Evolutionary conservation across 2,888 invertebrate genomes (phyloP), one percentile per base, ranked within the genome.

Genomic region (Macrosiphum euphorbiae): DNA sequence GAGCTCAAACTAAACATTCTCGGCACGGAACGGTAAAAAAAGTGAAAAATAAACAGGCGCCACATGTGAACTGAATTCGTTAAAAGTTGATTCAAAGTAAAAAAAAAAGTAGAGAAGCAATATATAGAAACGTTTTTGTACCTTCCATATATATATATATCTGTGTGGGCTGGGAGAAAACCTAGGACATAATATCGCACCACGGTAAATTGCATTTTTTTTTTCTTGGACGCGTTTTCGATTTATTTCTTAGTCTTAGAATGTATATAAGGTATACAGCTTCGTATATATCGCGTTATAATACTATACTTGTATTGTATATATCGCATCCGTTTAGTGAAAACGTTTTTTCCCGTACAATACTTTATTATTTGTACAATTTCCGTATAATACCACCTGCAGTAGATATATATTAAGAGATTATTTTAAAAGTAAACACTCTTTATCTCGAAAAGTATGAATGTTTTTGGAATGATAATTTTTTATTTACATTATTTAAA

Each of bases 51-150:
- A 92, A 88, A 88, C 88, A 92, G 88, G 88, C 92, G 52, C 88
- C 92, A 88, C 78, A n/a, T 88, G 92, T 88, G 92, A 92, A 88
- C 88, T 92, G 88, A 88, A 92, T 92, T 92, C 55, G 88, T 92
- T 78, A 55, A 88, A 92, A 92, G 88, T 92, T 52, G 52, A 92
- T 88, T 78, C n/a, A 41, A 55, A 67, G 50, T 41, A 35, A 61
- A 61, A 88, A 58, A 58, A 44, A 47, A 78, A 67, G 47, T 20
- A 50, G 44, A 87, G 50, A 55, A 88, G 44, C 52, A 78, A 88
- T 92, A 88, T 52, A 92, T 88, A 92, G 55, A 88, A 88, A 88
- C 88, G 78, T 86, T 91, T 86, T 91, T 58, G 88, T 78, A 26
- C 50, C 26, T 50, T 67, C 7, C 13, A 88, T 35, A 41, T 52